Percentiles rank a stretch among this genome's conserved stretches.
Conservation (phyloP, 2,797 vertebrate species). For the Eutrigla gurnardus region DNA sequence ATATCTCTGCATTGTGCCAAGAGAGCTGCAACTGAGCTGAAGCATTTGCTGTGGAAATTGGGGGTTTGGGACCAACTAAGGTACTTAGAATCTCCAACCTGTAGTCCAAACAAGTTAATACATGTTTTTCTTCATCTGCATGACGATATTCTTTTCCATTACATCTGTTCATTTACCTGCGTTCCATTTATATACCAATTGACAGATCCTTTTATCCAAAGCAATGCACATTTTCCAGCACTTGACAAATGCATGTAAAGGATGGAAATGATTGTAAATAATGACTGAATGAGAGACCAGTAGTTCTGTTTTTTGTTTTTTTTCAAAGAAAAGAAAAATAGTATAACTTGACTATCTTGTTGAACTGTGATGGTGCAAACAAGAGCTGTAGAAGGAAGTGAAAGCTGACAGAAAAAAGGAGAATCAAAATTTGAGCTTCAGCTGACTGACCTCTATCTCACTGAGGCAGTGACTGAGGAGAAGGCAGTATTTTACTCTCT, state of each 20-base stretch:
- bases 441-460: conserved; percentile 64
- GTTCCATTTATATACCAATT: conserved; percentile 9
- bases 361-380: neutral
- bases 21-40: neutral
- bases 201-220: neutral
- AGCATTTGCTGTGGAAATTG: neutral
- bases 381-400: conserved; percentile 31
- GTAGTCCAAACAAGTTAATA: neutral
- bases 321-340: neutral
- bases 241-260: neutral
- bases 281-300: neutral
- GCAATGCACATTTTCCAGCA: neutral
- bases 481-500: conserved; percentile 48
- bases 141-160: neutral
- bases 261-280: neutral
- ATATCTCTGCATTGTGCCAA: neutral
- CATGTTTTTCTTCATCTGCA: neutral
- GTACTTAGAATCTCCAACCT: neutral
- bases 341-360: neutral
- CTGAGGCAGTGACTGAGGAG: conserved; percentile 45
- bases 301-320: neutral
- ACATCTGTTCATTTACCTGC: neutral
- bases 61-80: neutral
- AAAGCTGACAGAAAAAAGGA: conserved; percentile 38
- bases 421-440: conserved; percentile 37